A percentile compares a stretch with the other conserved stretches of the same genome.
These are phyloP conservation scores for Eulemur rufifrons DNA, from an alignment of 2,113 vertebrate genomes.

Conservation along the genomic window DNA sequence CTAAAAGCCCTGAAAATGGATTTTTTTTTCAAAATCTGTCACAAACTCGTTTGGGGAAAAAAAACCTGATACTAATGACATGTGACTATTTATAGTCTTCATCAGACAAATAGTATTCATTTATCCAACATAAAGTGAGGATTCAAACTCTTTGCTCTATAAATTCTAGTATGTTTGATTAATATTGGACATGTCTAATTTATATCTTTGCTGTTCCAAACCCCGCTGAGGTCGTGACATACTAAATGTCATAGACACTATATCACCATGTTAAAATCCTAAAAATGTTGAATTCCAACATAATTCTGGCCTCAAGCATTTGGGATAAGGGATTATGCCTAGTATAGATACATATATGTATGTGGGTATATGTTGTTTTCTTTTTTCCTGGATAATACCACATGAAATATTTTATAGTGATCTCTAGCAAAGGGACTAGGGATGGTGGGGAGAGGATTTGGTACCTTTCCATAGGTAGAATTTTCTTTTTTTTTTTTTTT, in stretches of 20 bases:
- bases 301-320: neutral
- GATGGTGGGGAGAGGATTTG: neutral
- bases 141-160: neutral
- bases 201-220: neutral
- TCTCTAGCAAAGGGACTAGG: neutral
- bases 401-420: neutral
- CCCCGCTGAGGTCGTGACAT: neutral
- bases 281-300: slow-evolving; percentile 27
- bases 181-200: slow-evolving; percentile 15
- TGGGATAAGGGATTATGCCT: neutral
- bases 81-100: neutral
- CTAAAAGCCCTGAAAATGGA: neutral
- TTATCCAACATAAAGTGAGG: neutral
- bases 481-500: too few species aligned
- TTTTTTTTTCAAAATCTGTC: neutral
- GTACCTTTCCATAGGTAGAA: neutral
- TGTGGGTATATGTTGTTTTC: neutral
- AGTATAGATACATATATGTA: neutral
- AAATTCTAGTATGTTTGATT: slow-evolving; percentile 39
- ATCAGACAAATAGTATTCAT: neutral
- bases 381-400: neutral
- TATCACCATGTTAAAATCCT: slow-evolving; percentile 36
- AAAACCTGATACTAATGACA: neutral
- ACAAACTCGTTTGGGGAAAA: neutral
- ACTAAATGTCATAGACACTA: neutral